Evolutionary conservation across 92 coral and sea anemone species (phyloP), one percentile per base, ranked within the genome.

Genomic region (Phymanthus crucifer): DNA sequence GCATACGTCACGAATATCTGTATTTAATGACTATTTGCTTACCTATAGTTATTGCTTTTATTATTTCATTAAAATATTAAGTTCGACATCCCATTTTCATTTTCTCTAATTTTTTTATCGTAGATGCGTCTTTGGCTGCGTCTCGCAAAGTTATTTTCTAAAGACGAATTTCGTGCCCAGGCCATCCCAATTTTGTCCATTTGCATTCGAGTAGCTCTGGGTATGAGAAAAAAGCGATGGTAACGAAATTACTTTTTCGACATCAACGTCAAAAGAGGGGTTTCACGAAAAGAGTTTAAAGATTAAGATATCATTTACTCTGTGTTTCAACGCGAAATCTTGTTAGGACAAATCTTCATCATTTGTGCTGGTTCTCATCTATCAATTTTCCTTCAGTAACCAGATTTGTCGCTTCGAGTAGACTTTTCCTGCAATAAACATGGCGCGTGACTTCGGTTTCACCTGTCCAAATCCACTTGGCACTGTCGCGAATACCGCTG

Each of bases 391-490:
- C 3, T 16, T 50, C 29, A 8, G 6, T 26, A 14, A 24, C 11
- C 12, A 54, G 29, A 21, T 54, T 21, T 0, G 11, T 24, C 29
- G 27, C 24, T 21, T 54, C 29, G 27, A 14, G 10, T 24, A 46
- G 34, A 57, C 58, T 58, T 58, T 52, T 48, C 43, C 85, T 81
- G 40, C 85, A 81, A 29, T 58, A 81, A 72, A 81, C 73, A 45
- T 38, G 85, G 0, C 85, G 66, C 0, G 43, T 52, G 0, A 13
- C 56, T 0, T n/a, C 35, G 36, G 58, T 54, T 12, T 26, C 10
- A 32, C 19, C 64, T 2, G 79, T n/a, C 85, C 85, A 81, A 36
- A 81, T 81, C 85, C 85, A 81, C 72, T 81, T 50, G 29, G 85
- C 85, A 10, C n/a, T 65, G 1, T 8, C 66, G n/a, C 40, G 47